Evolutionary conservation across 2,113 vertebrate genomes (phyloP).

Genomic region (Equus przewalskii): DNA sequence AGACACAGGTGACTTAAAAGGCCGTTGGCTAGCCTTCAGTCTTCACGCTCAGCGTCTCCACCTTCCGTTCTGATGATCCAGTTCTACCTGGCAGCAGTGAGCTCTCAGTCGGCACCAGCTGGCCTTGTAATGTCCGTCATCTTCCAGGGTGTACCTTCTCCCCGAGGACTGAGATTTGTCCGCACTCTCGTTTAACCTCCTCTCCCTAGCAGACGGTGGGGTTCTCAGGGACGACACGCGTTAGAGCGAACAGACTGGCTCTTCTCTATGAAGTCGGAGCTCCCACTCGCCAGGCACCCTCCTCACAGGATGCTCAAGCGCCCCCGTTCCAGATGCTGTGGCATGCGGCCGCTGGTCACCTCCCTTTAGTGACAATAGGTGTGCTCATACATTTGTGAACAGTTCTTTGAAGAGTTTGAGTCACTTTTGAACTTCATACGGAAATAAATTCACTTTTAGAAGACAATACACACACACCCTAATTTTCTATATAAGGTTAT

Average conservation of each 20-base stretch:
- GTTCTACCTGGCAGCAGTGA: too few relatives aligned
- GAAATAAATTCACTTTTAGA: conserved; percentile 4
- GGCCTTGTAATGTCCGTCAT: not conserved
- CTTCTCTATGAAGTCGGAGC: not conserved
- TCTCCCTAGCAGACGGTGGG: not conserved
- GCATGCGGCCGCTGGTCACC: not conserved
- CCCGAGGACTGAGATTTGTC: rapidly evolving
- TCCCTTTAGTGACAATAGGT: not conserved
- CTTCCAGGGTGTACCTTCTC: not conserved
- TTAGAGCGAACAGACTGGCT: rapidly evolving
- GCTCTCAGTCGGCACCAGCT: not conserved
- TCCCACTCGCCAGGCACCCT: not conserved
- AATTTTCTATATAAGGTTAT: not conserved
- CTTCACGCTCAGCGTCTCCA: not conserved
- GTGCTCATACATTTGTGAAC: not conserved
- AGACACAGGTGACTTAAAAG: not conserved
- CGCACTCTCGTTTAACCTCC: not conserved
- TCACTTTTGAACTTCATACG: not conserved
- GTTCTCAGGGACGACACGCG: not conserved
- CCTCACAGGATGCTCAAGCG: not conserved
- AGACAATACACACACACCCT: not conserved
- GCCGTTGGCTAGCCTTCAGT: not conserved
- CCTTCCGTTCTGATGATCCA: not conserved
- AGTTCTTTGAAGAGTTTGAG: not conserved
- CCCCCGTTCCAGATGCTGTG: not conserved